A percentile compares a stretch with the other conserved stretches of the same genome.
Conservation (phyloP, 2,888 invertebrate species). For the Phrixothrix hirtus region DNA sequence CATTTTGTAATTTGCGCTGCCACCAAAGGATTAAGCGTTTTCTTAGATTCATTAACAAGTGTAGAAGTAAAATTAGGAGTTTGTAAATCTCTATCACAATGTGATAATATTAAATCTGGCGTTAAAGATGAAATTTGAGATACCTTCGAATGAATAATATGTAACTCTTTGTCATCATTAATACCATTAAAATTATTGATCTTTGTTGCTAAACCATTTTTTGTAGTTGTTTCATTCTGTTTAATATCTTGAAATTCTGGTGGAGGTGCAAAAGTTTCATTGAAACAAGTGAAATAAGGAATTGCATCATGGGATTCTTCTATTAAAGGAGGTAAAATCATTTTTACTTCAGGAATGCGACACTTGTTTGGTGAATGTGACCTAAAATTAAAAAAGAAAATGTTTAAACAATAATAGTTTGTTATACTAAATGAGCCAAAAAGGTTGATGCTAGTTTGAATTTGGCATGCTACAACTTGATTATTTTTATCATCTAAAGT, state of each 20-base stretch:
- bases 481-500: too few relatives aligned
- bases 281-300: conserved; percentile 13
- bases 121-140: conserved; percentile 14
- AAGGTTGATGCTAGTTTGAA: too few relatives aligned
- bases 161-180: neutral
- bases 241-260: conserved; percentile 35
- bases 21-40: too few relatives aligned
- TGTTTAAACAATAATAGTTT: too few relatives aligned
- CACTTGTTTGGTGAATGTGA: conserved; percentile 11
- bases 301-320: conserved; percentile 17
- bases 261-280: conserved; percentile 37
- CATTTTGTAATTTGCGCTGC: too few relatives aligned
- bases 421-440: too few relatives aligned
- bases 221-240: neutral
- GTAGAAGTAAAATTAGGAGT: neutral
- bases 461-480: too few relatives aligned
- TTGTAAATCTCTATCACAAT: neutral
- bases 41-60: neutral
- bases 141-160: neutral
- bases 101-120: conserved; percentile 10
- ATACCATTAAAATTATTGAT: neutral
- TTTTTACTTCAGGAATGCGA: conserved; percentile 9
- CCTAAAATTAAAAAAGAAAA: conserved; percentile 12
- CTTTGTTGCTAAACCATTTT: neutral
- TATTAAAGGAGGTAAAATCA: conserved; percentile 7